Evolutionary conservation across 2,797 vertebrate genomes (phyloP).

Genomic region (Pempheris klunzingeri): DNA sequence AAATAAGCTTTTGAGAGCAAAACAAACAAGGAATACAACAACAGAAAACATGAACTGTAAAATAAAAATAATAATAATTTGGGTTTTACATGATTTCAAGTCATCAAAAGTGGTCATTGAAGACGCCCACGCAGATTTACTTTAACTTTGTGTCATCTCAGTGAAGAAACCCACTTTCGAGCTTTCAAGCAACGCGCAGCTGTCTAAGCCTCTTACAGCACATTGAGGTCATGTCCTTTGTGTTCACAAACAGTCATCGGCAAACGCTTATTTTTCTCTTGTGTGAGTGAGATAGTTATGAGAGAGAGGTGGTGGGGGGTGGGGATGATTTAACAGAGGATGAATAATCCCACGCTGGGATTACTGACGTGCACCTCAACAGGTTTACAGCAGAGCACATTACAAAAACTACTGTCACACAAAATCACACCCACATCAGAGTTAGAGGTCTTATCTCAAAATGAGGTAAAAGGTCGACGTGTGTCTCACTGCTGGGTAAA

Average conservation of each 20-base stretch:
- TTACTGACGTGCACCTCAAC: conserved; percentile 41
- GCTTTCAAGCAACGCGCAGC: conserved; percentile 35
- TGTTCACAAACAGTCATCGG: conserved; percentile 27
- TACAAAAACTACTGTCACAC: background rate
- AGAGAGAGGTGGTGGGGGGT: too few species aligned
- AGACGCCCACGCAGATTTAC: conserved; percentile 44
- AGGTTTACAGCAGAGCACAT: conserved; percentile 29
- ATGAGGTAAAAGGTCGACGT: background rate
- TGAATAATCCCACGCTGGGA: conserved; percentile 60
- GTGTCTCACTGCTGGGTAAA: background rate
- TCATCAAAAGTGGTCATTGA: conserved; percentile 2
- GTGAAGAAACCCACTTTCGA: conserved; percentile 20
- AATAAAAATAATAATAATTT: background rate
- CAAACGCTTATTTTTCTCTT: conserved; percentile 17
- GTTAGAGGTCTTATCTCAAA: conserved; percentile 14
- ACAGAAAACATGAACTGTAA: background rate
- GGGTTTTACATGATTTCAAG: conserved; percentile 3
- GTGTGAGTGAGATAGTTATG: conserved; percentile 14
- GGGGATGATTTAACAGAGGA: conserved; percentile 36
- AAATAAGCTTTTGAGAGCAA: background rate
- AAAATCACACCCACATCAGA: conserved; percentile 15
- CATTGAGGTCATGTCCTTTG: conserved; percentile 63
- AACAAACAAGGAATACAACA: conserved; percentile 5
- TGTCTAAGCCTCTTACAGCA: conserved; percentile 61
- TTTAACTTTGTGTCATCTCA: conserved; percentile 34